Evolutionary conservation across 1,140 invertebrate genomes (phyloP), one percentile per base, ranked within the genome.

Genomic region (Cyclina sinensis): DNA sequence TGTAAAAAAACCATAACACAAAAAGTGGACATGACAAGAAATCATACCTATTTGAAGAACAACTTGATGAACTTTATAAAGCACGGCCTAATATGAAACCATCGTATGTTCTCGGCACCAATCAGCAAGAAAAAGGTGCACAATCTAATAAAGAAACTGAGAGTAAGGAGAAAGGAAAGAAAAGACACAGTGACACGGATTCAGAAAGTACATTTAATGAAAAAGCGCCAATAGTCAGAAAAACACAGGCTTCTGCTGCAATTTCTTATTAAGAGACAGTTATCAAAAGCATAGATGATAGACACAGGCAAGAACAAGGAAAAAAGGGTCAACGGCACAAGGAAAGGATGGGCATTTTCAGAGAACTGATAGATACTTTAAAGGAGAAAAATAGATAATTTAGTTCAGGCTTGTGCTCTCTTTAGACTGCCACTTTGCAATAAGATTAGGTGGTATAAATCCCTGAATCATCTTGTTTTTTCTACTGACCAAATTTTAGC

Each of bases 1-100:
- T 65, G 79, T 82, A 27, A 82, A 82, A n/a, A 82, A 57, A 82
- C 37, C 54, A 57, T 12, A 82, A 57, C 32, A 24, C 57, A 57
- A 57, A 57, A 57, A 57, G 16, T 21, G 51, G 51, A 57, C 7
- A 57, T 57, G 5, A 57, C 51, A 21, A 57, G 51, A 21, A 57
- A 57, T 57, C 51, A 57, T 57, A 57, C n/a, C 16, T 57, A 57
- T 57, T 57, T 57, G 51, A 57, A 57, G 51, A 57, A 57, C 51
- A 57, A 57, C 51, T 57, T 18, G 51, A 21, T 57, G 51, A 57
- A 57, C 51, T 57, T 57, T 57, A n/a, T 57, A 57, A 57, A 57
- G 51, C 51, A 57, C n/a, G 51, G 16, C 18, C n/a, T 18, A 57
- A 57, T 57, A 57, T 57, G 21, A 57, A 57, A 57, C 51, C n/a